A percentile compares a stretch with the other conserved stretches of the same genome.
These are phyloP conservation scores for Octomys mimax DNA, from an alignment of 2,797 vertebrate genomes.

Conservation along the genomic window DNA sequence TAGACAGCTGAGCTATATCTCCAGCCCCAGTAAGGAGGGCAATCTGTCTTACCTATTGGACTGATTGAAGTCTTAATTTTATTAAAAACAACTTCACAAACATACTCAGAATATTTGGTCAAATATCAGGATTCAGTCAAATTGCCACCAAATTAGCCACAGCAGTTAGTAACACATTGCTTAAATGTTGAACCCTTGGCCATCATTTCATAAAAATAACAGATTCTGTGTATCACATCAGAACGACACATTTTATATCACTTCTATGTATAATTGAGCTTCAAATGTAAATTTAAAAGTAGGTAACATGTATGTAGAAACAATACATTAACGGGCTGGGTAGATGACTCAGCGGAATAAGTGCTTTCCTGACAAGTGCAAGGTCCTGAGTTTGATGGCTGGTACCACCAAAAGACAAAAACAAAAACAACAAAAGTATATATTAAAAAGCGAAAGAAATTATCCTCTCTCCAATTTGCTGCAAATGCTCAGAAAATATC, in stretches of 20 bases:
- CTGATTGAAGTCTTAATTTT: background rate
- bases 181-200: background rate
- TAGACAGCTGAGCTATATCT: too few species aligned
- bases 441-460: background rate
- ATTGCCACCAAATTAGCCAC: too few species aligned
- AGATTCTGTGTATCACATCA: background rate
- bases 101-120: background rate
- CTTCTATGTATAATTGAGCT: background rate
- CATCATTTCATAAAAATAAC: background rate
- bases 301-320: background rate
- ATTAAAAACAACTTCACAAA: background rate
- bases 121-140: background rate
- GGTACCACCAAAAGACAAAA: too few species aligned
- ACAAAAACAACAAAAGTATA: too few species aligned
- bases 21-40: background rate
- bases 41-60: background rate
- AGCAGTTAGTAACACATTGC: background rate
- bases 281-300: background rate
- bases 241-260: background rate
- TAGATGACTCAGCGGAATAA: too few species aligned
- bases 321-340: background rate
- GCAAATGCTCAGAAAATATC: conserved; percentile 5
- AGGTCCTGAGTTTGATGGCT: too few species aligned
- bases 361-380: too few species aligned
- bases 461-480: background rate